phyloP scores from a whole-genome alignment of 2,888 invertebrate species.

The Zele albiditarsus region DNA sequence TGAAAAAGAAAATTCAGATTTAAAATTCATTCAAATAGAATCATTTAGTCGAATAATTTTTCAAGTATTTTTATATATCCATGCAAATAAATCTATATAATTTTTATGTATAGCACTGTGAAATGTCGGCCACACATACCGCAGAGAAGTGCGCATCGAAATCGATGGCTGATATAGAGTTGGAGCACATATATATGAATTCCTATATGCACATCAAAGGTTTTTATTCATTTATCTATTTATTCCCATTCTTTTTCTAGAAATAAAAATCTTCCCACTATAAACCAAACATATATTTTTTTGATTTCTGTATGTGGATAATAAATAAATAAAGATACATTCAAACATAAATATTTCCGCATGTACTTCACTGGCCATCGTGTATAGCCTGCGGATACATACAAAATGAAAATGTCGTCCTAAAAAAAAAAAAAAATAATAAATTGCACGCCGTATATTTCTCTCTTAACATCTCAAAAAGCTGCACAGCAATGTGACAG shows the following conservation, averaged over 20 bases:
- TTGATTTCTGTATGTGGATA: no score
- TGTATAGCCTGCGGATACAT: conserved; percentile 24
- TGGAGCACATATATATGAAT: background rate
- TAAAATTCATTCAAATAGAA: no score
- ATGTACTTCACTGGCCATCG: conserved; percentile 35
- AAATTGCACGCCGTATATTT: conserved; percentile 34
- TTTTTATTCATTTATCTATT: background rate
- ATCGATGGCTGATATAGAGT: conserved; percentile 7
- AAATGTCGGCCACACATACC: background rate
- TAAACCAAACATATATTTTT: no score
- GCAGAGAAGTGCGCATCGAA: conserved; percentile 26
- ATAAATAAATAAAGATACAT: no score
- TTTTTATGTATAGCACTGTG: background rate
- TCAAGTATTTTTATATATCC: background rate
- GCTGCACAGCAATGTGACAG: conserved; percentile 48
- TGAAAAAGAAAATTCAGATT: no score
- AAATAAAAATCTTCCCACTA: no score
- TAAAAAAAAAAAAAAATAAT: background rate
- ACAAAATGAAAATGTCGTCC: conserved; percentile 50
- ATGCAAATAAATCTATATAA: background rate
- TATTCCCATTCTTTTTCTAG: no score
- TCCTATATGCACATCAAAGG: background rate
- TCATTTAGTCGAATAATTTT: background rate
- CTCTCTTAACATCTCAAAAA: conserved; percentile 51
- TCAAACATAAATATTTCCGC: conserved; percentile 25